These are phyloP conservation scores for Dendrolimus houi DNA, from an alignment of 2,888 invertebrate genomes.

Conservation along the genomic window DNA sequence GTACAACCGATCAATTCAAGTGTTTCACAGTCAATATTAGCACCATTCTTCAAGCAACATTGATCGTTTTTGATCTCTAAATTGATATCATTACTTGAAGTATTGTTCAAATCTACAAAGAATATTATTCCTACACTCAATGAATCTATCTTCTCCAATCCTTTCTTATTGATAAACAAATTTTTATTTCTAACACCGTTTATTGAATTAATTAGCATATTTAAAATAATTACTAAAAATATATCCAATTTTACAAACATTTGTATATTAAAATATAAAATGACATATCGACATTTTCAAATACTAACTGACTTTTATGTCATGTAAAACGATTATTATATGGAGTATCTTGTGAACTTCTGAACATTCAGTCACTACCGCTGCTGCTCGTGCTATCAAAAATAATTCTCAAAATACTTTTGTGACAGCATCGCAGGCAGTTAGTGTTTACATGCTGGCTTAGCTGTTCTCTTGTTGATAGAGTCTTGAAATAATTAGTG, in stretches of 20 bases:
- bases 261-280: constrained; percentile 12
- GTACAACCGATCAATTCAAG: constrained; percentile 35
- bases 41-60: constrained; percentile 39
- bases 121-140: constrained; percentile 33
- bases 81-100: constrained; percentile 29
- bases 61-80: constrained; percentile 40
- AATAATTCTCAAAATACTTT: no score
- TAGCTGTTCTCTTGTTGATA: no score
- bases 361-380: no score
- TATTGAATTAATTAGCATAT: not conserved
- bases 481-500: no score
- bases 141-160: constrained; percentile 18
- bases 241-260: constrained; percentile 8
- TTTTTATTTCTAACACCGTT: constrained; percentile 9
- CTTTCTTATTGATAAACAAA: constrained; percentile 22
- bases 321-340: no score
- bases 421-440: no score
- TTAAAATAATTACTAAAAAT: not conserved
- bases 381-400: no score
- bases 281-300: not conserved
- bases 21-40: constrained; percentile 33
- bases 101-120: constrained; percentile 38
- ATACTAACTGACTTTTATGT: no score
- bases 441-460: no score
- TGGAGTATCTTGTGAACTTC: no score